Evolutionary conservation across 1,140 invertebrate genomes (phyloP).

Genomic region (Lepidotrigona ventralis): DNA sequence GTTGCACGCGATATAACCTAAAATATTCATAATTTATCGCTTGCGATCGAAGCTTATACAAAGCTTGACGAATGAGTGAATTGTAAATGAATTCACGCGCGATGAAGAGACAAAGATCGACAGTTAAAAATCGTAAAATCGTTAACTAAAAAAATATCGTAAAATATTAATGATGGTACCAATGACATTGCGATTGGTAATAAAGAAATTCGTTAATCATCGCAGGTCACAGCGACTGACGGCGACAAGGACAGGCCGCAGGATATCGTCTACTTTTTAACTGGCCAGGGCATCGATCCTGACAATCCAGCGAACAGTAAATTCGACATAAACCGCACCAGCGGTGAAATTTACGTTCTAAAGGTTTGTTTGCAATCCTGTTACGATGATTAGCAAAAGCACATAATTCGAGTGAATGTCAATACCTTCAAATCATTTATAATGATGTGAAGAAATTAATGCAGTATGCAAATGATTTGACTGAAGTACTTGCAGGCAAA

Average conservation of each 20-base stretch:
- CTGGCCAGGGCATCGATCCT: constrained; percentile 97
- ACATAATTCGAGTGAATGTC: no score
- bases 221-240: constrained; percentile 95
- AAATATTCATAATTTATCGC: neutral
- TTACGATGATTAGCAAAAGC: no score
- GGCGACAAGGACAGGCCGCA: constrained; percentile 96
- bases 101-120: neutral
- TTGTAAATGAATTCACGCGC: neutral
- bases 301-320: constrained; percentile 97
- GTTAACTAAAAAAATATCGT: no score
- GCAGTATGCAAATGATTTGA: no score
- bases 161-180: no score
- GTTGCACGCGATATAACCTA: neutral
- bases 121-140: no score
- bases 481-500: no score
- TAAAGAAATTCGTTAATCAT: no score
- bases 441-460: no score
- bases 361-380: constrained; percentile 83
- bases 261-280: constrained; percentile 98
- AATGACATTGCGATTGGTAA: no score
- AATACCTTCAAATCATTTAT: no score
- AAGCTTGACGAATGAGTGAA: neutral
- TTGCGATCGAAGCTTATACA: neutral
- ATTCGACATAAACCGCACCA: constrained; percentile 97
- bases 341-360: constrained; percentile 95